phyloP scores from a whole-genome alignment of 1,140 invertebrate species.

The Sinella curviseta region DNA sequence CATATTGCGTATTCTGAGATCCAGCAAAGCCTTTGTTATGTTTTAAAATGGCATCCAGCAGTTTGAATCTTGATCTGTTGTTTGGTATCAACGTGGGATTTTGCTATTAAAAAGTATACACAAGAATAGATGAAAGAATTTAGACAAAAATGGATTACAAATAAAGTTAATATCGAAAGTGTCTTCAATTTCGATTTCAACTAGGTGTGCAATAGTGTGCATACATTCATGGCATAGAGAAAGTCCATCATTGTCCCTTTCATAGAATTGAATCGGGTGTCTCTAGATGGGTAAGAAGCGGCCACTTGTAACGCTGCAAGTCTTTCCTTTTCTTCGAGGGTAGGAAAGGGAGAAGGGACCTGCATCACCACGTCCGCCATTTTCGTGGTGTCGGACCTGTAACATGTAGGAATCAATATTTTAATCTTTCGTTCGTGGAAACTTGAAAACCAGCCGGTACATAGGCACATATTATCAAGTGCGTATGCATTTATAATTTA shows the following conservation, averaged over 20 bases:
- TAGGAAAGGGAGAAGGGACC: background rate
- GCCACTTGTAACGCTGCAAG: constrained; percentile 7
- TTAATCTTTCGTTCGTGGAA: background rate
- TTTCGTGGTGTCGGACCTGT: constrained; percentile 13
- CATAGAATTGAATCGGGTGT: background rate
- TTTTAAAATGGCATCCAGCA: background rate
- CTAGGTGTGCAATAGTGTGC: background rate
- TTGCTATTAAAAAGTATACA: background rate
- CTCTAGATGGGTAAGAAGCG: background rate
- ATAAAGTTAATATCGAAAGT: too few species aligned
- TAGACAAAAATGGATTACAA: too few species aligned
- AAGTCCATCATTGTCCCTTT: constrained; percentile 18
- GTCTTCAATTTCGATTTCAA: too few species aligned
- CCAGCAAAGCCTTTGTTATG: background rate
- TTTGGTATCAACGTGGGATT: background rate
- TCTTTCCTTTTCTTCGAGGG: constrained; percentile 2
- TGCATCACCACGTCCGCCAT: constrained; percentile 29
- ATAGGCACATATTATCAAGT: background rate
- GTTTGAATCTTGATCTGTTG: background rate
- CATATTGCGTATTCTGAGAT: background rate
- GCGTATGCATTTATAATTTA: background rate
- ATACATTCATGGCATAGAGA: background rate
- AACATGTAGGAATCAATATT: background rate
- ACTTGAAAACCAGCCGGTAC: too few species aligned
- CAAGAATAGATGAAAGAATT: too few species aligned